phyloP scores from a whole-genome alignment of 2,888 invertebrate species.

The Lithophane leautieri region DNA sequence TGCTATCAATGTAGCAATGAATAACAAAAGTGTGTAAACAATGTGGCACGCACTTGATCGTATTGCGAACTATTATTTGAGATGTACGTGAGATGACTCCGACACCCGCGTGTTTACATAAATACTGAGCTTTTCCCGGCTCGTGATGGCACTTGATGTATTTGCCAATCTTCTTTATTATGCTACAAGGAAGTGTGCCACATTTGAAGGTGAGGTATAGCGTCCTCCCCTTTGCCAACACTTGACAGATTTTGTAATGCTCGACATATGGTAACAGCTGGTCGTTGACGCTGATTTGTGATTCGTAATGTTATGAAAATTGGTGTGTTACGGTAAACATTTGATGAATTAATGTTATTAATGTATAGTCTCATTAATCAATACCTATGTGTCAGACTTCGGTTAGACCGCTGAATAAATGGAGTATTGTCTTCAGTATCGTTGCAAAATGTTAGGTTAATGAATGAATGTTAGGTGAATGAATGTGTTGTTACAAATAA shows the following conservation, averaged over 20 bases:
- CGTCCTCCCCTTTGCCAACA: constrained; percentile 27
- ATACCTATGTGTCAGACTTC: not conserved
- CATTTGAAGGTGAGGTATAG: constrained; percentile 52
- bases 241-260: constrained; percentile 35
- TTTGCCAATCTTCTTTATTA: constrained; percentile 56
- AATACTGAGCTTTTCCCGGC: constrained; percentile 50
- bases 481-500: not conserved
- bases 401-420: not conserved
- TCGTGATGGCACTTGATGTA: constrained; percentile 44
- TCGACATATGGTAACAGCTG: constrained; percentile 19
- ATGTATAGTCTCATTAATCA: constrained; percentile 3
- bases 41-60: constrained; percentile 46
- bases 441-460: not conserved
- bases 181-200: constrained; percentile 60
- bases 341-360: not conserved
- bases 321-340: not conserved
- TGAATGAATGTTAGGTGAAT: too few species aligned
- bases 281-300: constrained; percentile 42
- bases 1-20: constrained; percentile 28
- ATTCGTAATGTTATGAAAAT: constrained; percentile 5
- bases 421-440: not conserved
- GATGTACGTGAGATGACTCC: constrained; percentile 57
- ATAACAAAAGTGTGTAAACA: constrained; percentile 34
- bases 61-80: constrained; percentile 52
- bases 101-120: constrained; percentile 56